Conservation (phyloP, 2,797 vertebrate genomes). For the Etheostoma nigrum region DNA sequence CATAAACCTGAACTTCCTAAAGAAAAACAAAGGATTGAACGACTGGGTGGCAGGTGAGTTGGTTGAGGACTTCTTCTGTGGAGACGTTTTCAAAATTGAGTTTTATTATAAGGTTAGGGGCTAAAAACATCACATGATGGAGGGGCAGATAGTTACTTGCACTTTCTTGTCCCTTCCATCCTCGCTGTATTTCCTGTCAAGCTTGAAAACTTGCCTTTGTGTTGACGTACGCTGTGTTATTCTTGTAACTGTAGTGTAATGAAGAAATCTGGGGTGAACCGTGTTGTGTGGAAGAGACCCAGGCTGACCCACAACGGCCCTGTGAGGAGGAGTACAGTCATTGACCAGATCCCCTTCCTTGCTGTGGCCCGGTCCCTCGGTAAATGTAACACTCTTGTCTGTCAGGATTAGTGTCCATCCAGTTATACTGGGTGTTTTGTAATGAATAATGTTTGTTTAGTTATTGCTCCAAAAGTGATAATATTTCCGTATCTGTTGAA, state of each 20-base stretch:
- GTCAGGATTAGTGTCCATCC: not conserved
- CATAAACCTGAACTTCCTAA: constrained; percentile 97
- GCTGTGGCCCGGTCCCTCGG: constrained; percentile 97
- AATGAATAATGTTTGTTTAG: not conserved
- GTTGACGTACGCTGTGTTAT: not conserved
- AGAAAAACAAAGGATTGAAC: constrained; percentile 95
- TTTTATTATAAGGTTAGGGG: not conserved
- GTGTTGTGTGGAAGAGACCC: constrained; percentile 98
- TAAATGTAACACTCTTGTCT: constrained; percentile 70
- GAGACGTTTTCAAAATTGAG: too few relatives aligned
- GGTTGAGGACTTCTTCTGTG: not conserved
- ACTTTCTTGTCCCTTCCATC: not conserved
- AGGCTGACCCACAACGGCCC: constrained; percentile 95
- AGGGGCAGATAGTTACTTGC: not conserved
- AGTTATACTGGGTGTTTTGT: accelerated
- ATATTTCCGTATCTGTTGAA: not conserved
- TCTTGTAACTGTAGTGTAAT: constrained; percentile 87
- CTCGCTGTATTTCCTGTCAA: not conserved
- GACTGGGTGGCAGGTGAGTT: constrained; percentile 93
- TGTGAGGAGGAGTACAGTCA: constrained; percentile 96
- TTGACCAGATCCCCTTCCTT: constrained; percentile 98
- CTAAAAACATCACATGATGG: not conserved
- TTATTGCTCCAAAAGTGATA: not conserved
- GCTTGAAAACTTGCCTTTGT: not conserved
- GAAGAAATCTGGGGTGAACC: constrained; percentile 98